Conservation (phyloP, 2,888 invertebrate species). For the Drosophila siamana region DNA sequence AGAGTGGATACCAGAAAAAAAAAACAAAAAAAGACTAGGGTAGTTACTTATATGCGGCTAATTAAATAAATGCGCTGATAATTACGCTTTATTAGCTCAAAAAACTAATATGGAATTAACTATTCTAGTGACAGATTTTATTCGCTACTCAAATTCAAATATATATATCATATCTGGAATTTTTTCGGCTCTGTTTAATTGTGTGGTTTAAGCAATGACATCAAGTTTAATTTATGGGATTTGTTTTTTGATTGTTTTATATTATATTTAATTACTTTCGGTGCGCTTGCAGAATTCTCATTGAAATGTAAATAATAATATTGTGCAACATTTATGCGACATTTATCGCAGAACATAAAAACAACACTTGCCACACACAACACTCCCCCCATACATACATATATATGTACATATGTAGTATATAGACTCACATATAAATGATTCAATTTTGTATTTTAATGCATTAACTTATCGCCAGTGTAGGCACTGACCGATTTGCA, state of each 20-base stretch:
- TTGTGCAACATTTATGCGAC: conserved; percentile 49
- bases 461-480: conserved; percentile 50
- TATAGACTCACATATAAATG: conserved; percentile 8
- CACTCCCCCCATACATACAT: not conserved
- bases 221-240: conserved; percentile 71
- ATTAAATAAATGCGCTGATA: conserved; percentile 73
- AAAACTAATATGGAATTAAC: conserved; percentile 72
- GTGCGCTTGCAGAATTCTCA: conserved; percentile 3
- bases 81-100: conserved; percentile 74
- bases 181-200: conserved; percentile 31
- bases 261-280: conserved; percentile 72
- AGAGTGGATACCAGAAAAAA: conserved; percentile 20
- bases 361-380: not conserved
- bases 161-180: conserved; percentile 14
- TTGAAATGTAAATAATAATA: conserved; percentile 49
- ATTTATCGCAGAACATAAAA: conserved; percentile 45
- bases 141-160: conserved; percentile 17
- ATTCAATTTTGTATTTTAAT: conserved; percentile 34
- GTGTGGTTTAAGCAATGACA: conserved; percentile 48
- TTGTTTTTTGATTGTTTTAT: conserved; percentile 70
- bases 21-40: no score
- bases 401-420: not conserved
- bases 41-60: conserved; percentile 52
- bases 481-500: conserved; percentile 48
- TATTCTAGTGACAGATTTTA: conserved; percentile 69